Percentiles rank a stretch among this genome's conserved stretches.
These are phyloP conservation scores for Tridacna gigas DNA, from an alignment of 2,888 invertebrate genomes.

Conservation along the genomic window DNA sequence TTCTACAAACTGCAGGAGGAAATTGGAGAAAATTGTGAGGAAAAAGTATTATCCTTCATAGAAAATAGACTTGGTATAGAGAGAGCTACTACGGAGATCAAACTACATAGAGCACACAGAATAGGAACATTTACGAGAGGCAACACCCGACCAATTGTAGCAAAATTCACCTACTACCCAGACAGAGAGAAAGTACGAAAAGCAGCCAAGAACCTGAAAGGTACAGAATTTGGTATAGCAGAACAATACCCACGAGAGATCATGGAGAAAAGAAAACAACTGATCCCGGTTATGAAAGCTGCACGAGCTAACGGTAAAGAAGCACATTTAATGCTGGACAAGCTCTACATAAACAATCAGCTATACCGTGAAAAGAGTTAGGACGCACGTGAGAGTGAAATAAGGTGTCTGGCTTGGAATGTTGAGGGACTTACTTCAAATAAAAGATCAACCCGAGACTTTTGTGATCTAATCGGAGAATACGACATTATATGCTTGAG, in stretches of 20 bases:
- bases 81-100: constrained; percentile 22
- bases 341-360: constrained; percentile 28
- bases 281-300: constrained; percentile 41
- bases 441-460: not conserved
- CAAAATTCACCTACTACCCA: constrained; percentile 45
- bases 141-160: constrained; percentile 51
- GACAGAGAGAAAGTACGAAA: constrained; percentile 42
- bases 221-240: constrained; percentile 26
- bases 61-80: constrained; percentile 13
- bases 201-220: constrained; percentile 41
- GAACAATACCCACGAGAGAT: constrained; percentile 51
- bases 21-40: constrained; percentile 41
- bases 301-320: constrained; percentile 24
- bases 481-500: constrained; percentile 6
- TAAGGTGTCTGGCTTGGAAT: constrained; percentile 24
- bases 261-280: constrained; percentile 25
- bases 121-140: constrained; percentile 20
- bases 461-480: not conserved
- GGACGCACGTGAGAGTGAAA: constrained; percentile 14
- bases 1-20: constrained; percentile 37
- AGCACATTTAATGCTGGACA: constrained; percentile 14
- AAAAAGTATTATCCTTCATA: constrained; percentile 33
- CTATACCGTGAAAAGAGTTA: constrained; percentile 18
- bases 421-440: constrained; percentile 20
- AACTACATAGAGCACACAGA: constrained; percentile 40